phyloP scores from a whole-genome alignment of 2,797 vertebrate species.

The Ctenochaetus hawaiiensis region DNA sequence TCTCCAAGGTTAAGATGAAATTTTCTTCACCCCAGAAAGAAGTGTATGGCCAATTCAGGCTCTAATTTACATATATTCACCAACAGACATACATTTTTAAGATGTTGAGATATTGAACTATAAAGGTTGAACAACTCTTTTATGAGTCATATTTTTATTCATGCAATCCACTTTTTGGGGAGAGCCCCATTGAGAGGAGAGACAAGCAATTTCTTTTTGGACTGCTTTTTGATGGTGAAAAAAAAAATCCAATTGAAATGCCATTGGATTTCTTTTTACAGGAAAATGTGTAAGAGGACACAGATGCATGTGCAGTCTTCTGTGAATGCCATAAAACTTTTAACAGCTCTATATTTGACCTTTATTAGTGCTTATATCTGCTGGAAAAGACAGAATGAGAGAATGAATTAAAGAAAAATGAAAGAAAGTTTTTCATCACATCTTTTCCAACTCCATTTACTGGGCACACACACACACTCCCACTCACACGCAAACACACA shows the following conservation, averaged over 20 bases:
- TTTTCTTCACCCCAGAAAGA: conserved; percentile 7
- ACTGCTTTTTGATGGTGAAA: conserved; percentile 45
- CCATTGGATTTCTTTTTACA: conserved; percentile 15
- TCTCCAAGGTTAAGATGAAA: conserved; percentile 15
- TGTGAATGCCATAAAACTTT: conserved; percentile 55
- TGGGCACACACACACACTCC: conserved; percentile 12
- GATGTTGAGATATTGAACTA: conserved; percentile 24
- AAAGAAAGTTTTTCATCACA: too few relatives aligned
- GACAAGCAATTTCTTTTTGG: conserved; percentile 47
- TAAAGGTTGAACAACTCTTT: conserved; percentile 30
- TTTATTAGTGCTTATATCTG: not conserved
- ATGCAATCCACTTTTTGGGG: conserved; percentile 58
- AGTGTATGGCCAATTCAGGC: not conserved
- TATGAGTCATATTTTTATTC: conserved; percentile 56
- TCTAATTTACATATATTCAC: conserved; percentile 17
- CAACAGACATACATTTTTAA: conserved; percentile 18
- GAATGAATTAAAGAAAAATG: too few relatives aligned
- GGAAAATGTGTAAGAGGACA: conserved; percentile 13
- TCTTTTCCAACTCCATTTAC: not conserved
- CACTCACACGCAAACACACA: conserved; percentile 25
- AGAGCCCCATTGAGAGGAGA: conserved; percentile 25
- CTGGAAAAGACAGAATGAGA: not conserved
- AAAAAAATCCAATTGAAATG: not conserved
- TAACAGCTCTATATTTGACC: conserved; percentile 20
- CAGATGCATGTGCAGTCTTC: conserved; percentile 29